Evolutionary conservation across 2,888 invertebrate species (phyloP).

Genomic region (Aleiodes leptofemur): DNA sequence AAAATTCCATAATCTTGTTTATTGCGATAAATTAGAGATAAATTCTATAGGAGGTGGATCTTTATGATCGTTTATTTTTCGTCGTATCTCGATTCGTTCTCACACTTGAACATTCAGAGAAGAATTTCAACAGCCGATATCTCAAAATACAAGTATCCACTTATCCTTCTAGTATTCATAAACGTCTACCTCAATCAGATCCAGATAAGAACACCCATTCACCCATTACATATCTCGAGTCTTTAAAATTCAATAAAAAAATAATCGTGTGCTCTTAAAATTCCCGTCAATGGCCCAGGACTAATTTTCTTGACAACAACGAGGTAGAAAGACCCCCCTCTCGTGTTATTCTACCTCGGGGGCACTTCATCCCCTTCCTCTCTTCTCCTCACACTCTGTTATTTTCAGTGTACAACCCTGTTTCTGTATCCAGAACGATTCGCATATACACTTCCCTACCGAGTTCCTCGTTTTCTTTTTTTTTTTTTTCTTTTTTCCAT

Average conservation of each 20-base stretch:
- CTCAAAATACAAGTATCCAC: too few relatives aligned
- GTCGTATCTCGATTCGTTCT: too few relatives aligned
- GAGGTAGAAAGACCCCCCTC: conserved; percentile 26
- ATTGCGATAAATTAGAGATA: too few relatives aligned
- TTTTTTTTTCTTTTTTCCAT: conserved; percentile 59
- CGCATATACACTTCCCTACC: conserved; percentile 55
- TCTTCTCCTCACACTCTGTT: not conserved
- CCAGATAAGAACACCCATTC: conserved; percentile 20
- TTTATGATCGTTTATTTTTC: too few relatives aligned
- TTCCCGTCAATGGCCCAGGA: conserved; percentile 43
- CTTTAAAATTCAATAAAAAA: conserved; percentile 35
- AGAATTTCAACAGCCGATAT: too few relatives aligned
- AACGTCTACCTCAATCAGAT: too few relatives aligned
- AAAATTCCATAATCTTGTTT: too few relatives aligned
- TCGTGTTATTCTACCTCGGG: conserved; percentile 26
- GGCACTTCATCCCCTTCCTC: conserved; percentile 22
- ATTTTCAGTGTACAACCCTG: conserved; percentile 2
- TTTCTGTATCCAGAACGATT: conserved; percentile 38
- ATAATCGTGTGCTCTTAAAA: conserved; percentile 42
- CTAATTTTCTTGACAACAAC: conserved; percentile 49
- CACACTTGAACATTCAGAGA: too few relatives aligned
- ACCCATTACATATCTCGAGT: not conserved
- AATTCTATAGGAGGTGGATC: too few relatives aligned
- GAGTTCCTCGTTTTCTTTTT: conserved; percentile 57
- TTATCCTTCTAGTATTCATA: too few relatives aligned